Evolutionary conservation across 2,888 invertebrate species (phyloP), one percentile per base, ranked within the genome.

Genomic region (Hirtodrosophila trivittata): DNA sequence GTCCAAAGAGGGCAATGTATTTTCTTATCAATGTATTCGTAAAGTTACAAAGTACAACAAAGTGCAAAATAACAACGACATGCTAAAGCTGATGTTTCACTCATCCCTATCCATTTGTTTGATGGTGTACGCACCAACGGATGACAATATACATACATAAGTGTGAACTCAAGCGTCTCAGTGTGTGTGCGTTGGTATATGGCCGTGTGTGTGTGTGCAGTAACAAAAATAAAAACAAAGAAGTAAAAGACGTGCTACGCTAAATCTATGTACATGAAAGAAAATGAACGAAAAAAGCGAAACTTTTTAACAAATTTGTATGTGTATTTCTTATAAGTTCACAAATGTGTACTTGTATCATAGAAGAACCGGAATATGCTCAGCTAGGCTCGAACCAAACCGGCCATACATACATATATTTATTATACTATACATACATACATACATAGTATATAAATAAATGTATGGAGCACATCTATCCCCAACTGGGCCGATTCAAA

Each of bases 11-110:
- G 10, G 9, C 8, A 21, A 32, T 37, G n/a, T 28, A 8, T 30
- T 42, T 12, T 10, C 21, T 26, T n/a, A 13, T 39, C 33, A 38
- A 4, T 32, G 47, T 39, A 18, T 49, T 35, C 52, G 51, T 65
- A 49, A 50, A 14, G 70, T 64, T 74, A 59, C 75, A 71, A 71
- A 71, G 71, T 69, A 42, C 64, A 64, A 50, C 38, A 39, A 51
- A 35, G 14, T 46, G 26, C 25, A 13, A 21, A 25, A 43, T 38
- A 51, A 39, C 30, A 32, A 37, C 33, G 35, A 18, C 12, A 41
- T 32, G 30, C 26, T 30, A 35, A 25, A 14, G 37, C 38, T 26
- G 30, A 7, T 37, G 37, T 47, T 50, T 45, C 25, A 26, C 50
- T 30, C 14, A n/a, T 35, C 30, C 37, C 49, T 51, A 4, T 51